phyloP scores from a whole-genome alignment of 1,140 invertebrate genomes.

The Halictus rubicundus region DNA sequence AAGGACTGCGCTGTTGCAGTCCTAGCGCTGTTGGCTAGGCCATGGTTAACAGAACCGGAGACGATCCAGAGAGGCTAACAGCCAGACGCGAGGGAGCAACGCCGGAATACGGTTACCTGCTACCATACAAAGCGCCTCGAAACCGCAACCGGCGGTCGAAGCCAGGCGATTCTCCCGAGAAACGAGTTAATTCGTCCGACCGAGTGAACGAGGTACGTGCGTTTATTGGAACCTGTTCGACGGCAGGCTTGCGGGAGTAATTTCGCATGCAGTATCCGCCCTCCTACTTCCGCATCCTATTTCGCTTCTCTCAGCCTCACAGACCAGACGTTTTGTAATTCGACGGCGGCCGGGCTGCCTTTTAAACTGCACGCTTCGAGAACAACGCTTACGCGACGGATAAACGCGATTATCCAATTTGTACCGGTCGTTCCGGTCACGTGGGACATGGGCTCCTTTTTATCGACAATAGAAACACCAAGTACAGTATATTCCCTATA shows the following conservation, averaged over 20 bases:
- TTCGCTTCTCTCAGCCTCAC: not conserved
- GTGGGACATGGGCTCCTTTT: no score
- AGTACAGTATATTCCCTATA: no score
- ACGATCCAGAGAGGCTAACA: not conserved
- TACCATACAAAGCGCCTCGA: not conserved
- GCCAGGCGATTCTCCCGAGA: not conserved
- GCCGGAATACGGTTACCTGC: slow-evolving; percentile 8
- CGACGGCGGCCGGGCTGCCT: not conserved
- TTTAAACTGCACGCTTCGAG: not conserved
- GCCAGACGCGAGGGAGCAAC: slow-evolving; percentile 11
- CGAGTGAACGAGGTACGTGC: not conserved
- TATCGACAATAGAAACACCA: no score
- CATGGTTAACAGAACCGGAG: not conserved
- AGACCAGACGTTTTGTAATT: slow-evolving; percentile 4
- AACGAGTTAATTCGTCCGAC: slow-evolving; percentile 33
- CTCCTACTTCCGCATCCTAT: not conserved
- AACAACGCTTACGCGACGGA: not conserved
- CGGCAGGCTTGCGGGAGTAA: slow-evolving; percentile 6
- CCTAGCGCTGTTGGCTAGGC: slow-evolving; percentile 15
- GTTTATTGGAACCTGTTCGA: slow-evolving; percentile 31
- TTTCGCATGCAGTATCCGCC: not conserved
- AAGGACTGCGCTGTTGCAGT: no score
- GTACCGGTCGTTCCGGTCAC: not conserved
- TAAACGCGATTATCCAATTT: not conserved
- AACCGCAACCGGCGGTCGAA: slow-evolving; percentile 15